phyloP scores from a whole-genome alignment of 2,888 invertebrate species.

The Harpagoxenus sublaevis region DNA sequence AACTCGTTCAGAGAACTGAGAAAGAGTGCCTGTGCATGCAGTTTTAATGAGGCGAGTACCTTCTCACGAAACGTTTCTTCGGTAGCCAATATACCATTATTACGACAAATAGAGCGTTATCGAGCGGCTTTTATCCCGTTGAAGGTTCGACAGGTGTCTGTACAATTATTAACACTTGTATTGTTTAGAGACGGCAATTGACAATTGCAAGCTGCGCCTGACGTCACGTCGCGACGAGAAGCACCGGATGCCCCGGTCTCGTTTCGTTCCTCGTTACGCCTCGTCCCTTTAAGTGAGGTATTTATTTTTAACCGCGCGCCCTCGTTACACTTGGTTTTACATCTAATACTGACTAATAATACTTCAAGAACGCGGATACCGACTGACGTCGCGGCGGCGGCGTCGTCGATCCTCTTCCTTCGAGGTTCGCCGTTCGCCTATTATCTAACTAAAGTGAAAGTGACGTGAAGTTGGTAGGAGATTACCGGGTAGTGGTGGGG shows the following conservation, averaged over 20 bases:
- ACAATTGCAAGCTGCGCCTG: not conserved
- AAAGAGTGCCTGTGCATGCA: slow-evolving; percentile 39
- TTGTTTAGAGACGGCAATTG: not conserved
- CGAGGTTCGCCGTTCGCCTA: too few species aligned
- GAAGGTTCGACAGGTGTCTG: not conserved
- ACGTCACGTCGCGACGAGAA: not conserved
- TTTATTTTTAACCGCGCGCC: not conserved
- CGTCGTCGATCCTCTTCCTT: not conserved
- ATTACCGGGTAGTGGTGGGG: not conserved
- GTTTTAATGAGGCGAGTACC: slow-evolving; percentile 30
- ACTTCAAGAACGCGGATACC: not conserved
- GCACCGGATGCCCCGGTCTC: not conserved
- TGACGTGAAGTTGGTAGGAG: not conserved
- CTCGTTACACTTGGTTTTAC: not conserved
- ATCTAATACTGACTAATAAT: not conserved
- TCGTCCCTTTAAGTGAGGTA: too few species aligned
- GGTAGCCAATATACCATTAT: slow-evolving; percentile 82
- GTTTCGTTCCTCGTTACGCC: too few species aligned
- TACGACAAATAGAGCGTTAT: slow-evolving; percentile 46
- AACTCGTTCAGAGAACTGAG: not conserved
- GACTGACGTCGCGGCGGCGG: not conserved
- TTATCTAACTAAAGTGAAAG: not conserved
- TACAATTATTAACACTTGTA: not conserved
- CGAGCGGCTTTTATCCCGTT: not conserved
- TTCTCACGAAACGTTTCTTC: slow-evolving; percentile 78